Evolutionary conservation across 2,888 invertebrate genomes (phyloP), one percentile per base, ranked within the genome.

Genomic region (Kryphioiulus occultus): DNA sequence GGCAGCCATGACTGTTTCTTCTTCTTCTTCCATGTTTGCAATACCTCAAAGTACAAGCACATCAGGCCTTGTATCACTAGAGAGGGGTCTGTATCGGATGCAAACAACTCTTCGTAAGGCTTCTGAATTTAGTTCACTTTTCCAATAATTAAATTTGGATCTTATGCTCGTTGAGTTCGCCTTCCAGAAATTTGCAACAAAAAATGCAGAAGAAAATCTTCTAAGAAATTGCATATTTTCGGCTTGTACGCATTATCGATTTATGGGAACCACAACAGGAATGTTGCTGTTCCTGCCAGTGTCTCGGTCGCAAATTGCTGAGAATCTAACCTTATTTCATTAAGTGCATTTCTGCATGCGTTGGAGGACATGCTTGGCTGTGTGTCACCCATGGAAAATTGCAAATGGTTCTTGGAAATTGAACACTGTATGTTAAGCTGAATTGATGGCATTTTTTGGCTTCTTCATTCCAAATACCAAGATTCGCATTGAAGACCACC

Each of bases 281-380:
- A 59, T 59, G 59, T 59, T n/a, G n/a, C 59, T 59, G n/a, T 59
- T 59, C 59, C n/a, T n/a, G 59, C n/a, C 19, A 0, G 17, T 47
- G 47, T 47, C 47, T 47, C n/a, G n/a, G n/a, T n/a, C 47, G 47
- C 47, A 47, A 47, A 47, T 59, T 59, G 59, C n/a, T 59, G 0
- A 59, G n/a, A 59, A 59, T 59, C 59, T 59, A 59, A 59, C 59
- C 59, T 59, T 59, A 19, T 59, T 59, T 59, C 59, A 59, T 59
- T 59, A 59, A 59, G 59, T 59, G 59, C 59, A 59, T 59, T 59
- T 59, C n/a, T 59, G 59, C 2, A 12, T 17, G 47, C 42, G 4
- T 42, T 42, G 47, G 9, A 47, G 47, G 47, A 7, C 12, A 17
- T 15, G 47, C 17, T 10, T 4, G 42, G 42, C 10, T 42, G 42